A percentile compares a stretch with the other conserved stretches of the same genome.
Evolutionary conservation across 2,888 invertebrate genomes (phyloP).

Genomic region (Nephrotoma appendiculata): DNA sequence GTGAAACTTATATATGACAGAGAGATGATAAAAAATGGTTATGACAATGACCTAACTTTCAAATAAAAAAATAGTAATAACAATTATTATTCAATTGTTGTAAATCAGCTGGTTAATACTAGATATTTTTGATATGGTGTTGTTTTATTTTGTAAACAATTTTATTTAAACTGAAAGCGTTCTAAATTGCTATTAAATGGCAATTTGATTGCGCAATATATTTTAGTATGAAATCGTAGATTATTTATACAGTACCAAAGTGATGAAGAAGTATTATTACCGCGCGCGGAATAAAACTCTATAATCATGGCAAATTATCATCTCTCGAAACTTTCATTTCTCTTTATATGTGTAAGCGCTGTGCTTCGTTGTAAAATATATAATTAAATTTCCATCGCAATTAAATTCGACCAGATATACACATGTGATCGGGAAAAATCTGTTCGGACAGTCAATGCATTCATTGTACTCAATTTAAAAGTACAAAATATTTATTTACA

Average conservation of each 20-base stretch:
- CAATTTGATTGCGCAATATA: background rate
- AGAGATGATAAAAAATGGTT: background rate
- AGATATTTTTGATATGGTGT: background rate
- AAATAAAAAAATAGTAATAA: background rate
- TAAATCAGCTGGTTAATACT: background rate
- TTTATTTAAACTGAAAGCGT: background rate
- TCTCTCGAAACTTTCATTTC: background rate
- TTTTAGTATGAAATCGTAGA: too few relatives aligned
- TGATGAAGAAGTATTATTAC: background rate
- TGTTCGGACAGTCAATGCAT: background rate
- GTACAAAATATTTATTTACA: background rate
- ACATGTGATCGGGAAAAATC: background rate
- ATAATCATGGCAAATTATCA: background rate
- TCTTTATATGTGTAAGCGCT: background rate
- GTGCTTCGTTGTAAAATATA: background rate
- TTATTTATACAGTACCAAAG: background rate
- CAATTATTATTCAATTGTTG: background rate
- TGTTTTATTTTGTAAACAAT: background rate
- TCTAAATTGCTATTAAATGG: background rate
- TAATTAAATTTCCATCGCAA: background rate
- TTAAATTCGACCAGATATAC: background rate
- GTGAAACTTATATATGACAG: background rate
- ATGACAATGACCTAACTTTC: background rate
- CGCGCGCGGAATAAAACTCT: background rate
- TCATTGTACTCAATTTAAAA: background rate